Evolutionary conservation across 2,888 invertebrate genomes (phyloP), one percentile per base, ranked within the genome.

Genomic region (Eupithecia vulgata): DNA sequence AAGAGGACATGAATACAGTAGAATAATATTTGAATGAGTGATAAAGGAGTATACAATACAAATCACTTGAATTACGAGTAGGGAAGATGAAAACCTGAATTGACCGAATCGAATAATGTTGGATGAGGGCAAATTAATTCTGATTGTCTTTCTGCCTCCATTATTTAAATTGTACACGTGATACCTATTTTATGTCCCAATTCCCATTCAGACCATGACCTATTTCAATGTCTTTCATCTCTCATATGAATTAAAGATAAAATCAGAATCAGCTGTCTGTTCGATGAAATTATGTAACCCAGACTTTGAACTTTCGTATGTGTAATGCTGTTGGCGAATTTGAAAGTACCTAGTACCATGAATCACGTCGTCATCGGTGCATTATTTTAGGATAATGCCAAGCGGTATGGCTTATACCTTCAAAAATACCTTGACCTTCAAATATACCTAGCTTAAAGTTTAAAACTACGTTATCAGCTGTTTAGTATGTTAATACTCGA

Each of bases 181-280:
- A 52, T 21, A 52, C 21, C 52, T 57, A 57, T 57, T 25, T 57
- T 3, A 25, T 57, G 13, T 57, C 57, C 25, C 52, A 52, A 52
- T 30, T 30, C 30, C 30, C 30, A 30, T 52, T 21, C 52, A 52
- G 52, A 21, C 21, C 52, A 21, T 52, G 52, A 52, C 52, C 52
- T 52, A 21, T 52, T 52, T 52, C n/a, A 52, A 52, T 52, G n/a
- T 52, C 57, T 57, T 57, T 57, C 57, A 57, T 25, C 12, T 57
- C 57, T 21, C 52, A 12, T 21, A 13, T 25, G 57, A 57, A 25
- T 57, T 12, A 57, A 13, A 25, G 4, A 52, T 52, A 21, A 4
- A 57, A 57, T 25, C 25, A 4, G 5, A 57, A 57, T 57, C 52
- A 52, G 21, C 21, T 52, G 52, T 48, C 10, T 25, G 25, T 25